phyloP scores from a whole-genome alignment of 30 jellyfish, hydroid and myxozoan genomes.

The Pelagia noctiluca region DNA sequence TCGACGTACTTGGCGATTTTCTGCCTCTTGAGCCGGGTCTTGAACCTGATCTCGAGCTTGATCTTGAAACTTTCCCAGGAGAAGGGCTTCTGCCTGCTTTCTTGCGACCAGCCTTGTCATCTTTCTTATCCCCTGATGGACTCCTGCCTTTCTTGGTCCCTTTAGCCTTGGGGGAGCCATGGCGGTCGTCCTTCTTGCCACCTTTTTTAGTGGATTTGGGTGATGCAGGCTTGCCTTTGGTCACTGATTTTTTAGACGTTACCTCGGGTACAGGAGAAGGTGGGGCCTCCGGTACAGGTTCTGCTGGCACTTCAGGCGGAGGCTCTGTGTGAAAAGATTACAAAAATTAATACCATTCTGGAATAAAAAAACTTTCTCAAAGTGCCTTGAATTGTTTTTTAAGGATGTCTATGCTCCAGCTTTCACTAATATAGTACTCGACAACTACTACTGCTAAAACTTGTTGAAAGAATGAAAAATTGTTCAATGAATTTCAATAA shows the following conservation, averaged over 20 bases:
- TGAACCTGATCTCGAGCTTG: constrained; percentile 65
- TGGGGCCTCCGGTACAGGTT: constrained; percentile 68
- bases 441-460: too few species aligned
- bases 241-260: constrained; percentile 36
- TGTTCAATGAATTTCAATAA: too few species aligned
- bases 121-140: constrained; percentile 63
- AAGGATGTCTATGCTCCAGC: not conserved
- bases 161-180: constrained; percentile 56
- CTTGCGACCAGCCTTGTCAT: constrained; percentile 46
- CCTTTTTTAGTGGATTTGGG: constrained; percentile 72
- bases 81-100: constrained; percentile 74
- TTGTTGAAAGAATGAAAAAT: too few species aligned
- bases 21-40: constrained; percentile 79
- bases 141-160: constrained; percentile 53
- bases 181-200: constrained; percentile 73
- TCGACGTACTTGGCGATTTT: constrained; percentile 62
- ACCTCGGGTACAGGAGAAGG: constrained; percentile 55
- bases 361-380: not conserved
- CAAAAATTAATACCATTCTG: not conserved
- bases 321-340: constrained; percentile 30
- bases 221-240: constrained; percentile 55
- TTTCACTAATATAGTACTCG: too few species aligned
- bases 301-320: constrained; percentile 61
- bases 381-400: not conserved
- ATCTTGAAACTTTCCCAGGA: constrained; percentile 70